Base-by-base conservation (phyloP, 2,888 invertebrate genomes). In the Cistogaster globosa region DNA sequence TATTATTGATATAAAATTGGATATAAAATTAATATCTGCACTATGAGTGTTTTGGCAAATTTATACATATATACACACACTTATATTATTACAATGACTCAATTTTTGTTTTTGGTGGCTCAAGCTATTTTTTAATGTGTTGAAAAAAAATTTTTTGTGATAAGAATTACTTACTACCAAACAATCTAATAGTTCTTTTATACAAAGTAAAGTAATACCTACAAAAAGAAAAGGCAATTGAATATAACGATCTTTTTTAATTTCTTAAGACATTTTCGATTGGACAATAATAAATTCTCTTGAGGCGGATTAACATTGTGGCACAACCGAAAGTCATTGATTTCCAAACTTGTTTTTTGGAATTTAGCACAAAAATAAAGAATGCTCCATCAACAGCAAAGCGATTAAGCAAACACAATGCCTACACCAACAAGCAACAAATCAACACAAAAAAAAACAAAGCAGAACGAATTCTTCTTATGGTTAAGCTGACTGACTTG, bases 271-370 rank as follows among this genome's bases (percentile, higher is more conserved):
- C 4, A 26, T 26, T 26, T 26, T 26, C 26, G 26, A 6, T 36
- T 5, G 16, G 6, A 11, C 9, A 63, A 20, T 42, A 63, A 42
- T 45, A 63, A 32, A 67, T 58, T n/a, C 51, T 48, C n/a, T 55
- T 62, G 67, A 11, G 26, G 6, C 26, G 57, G 6, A 38, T 63
- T 58, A 48, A 69, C 62, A 68, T 69, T 81, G 69, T 58, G 60
- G 32, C 57, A 22, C n/a, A 71, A 67, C 63, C 45, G 60, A 81
- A 81, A 79, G 82, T 79, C 75, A 72, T 80, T 81, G 77, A 81
- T 84, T 84, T 65, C 57, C 51, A 84, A 87, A 86, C 86, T 80
- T 36, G 87, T 86, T 87, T 86, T 87, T 71, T 65, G 86, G 86
- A 87, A 86, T 86, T 85, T 84, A 84, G 85, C 78, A 86, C 82